These are phyloP conservation scores for Selene dorsalis DNA, from an alignment of 2,797 vertebrate genomes.

Conservation along the genomic window DNA sequence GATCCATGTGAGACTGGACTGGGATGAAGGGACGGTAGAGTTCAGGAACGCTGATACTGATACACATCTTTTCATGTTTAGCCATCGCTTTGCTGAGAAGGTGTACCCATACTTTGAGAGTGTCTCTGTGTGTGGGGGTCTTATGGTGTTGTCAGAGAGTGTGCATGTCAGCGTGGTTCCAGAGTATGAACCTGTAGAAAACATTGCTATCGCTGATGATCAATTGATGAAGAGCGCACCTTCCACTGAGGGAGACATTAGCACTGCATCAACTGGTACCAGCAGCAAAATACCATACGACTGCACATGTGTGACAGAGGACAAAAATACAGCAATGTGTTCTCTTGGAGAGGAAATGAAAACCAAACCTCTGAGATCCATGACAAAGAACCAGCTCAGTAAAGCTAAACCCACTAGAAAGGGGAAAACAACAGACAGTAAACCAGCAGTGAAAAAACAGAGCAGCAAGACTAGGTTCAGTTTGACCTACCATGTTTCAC, in stretches of 20 bases:
- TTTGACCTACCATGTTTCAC: constrained; percentile 54
- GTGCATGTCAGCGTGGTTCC: constrained; percentile 27
- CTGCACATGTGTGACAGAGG: neutral
- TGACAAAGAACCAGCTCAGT: neutral
- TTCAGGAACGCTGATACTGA: constrained; percentile 70
- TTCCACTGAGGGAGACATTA: neutral
- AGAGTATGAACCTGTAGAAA: constrained; percentile 8
- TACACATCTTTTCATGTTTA: constrained; percentile 78
- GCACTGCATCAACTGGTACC: neutral
- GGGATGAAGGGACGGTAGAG: constrained; percentile 75
- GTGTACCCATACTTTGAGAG: constrained; percentile 79
- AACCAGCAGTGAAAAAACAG: constrained; percentile 3
- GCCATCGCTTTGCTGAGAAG: constrained; percentile 69
- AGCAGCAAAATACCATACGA: constrained; percentile 4
- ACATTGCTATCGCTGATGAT: neutral
- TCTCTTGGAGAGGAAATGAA: neutral
- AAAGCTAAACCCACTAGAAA: constrained; percentile 21
- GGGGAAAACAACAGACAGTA: constrained; percentile 20
- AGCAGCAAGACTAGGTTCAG: constrained; percentile 38
- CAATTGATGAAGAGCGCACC: neutral
- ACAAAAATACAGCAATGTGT: constrained; percentile 6
- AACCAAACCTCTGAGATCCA: constrained; percentile 3
- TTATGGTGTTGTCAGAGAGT: constrained; percentile 43
- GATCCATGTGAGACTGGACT: constrained; percentile 76
- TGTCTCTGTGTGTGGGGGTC: neutral